Percentiles rank a stretch among this genome's conserved stretches.
Conservation (phyloP, 2,888 invertebrate species). For the Pammene aurita region DNA sequence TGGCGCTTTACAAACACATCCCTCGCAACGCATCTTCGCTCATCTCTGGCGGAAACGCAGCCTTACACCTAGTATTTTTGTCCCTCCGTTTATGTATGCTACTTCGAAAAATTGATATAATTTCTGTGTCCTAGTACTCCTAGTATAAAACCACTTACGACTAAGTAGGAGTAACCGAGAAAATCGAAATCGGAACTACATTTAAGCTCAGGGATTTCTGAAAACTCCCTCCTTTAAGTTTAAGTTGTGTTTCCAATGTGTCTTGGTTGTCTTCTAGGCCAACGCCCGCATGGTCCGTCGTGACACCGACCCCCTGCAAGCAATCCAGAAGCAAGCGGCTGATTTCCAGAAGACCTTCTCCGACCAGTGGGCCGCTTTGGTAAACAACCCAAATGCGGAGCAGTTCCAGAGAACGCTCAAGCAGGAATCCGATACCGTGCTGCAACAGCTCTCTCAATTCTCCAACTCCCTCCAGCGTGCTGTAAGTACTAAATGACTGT, state of each 20-base stretch:
- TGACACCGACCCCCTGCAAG: slow-evolving; percentile 53
- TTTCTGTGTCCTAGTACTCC: no score
- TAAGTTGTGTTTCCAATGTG: background rate
- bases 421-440: slow-evolving; percentile 65
- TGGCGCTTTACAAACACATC: no score
- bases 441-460: slow-evolving; percentile 60
- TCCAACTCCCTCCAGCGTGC: slow-evolving; percentile 61
- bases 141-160: no score
- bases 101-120: no score
- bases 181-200: no score
- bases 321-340: slow-evolving; percentile 64
- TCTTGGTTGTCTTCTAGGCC: slow-evolving; percentile 53
- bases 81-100: no score
- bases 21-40: no score
- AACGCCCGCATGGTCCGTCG: slow-evolving; percentile 63
- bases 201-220: no score
- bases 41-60: no score
- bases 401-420: slow-evolving; percentile 66
- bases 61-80: no score
- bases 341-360: slow-evolving; percentile 67
- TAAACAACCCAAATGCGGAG: slow-evolving; percentile 68
- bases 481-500: slow-evolving; percentile 55
- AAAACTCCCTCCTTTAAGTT: no score
- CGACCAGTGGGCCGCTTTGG: slow-evolving; percentile 60
- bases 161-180: no score